phyloP scores from a whole-genome alignment of 2,888 invertebrate species.

The Plusia festucae region DNA sequence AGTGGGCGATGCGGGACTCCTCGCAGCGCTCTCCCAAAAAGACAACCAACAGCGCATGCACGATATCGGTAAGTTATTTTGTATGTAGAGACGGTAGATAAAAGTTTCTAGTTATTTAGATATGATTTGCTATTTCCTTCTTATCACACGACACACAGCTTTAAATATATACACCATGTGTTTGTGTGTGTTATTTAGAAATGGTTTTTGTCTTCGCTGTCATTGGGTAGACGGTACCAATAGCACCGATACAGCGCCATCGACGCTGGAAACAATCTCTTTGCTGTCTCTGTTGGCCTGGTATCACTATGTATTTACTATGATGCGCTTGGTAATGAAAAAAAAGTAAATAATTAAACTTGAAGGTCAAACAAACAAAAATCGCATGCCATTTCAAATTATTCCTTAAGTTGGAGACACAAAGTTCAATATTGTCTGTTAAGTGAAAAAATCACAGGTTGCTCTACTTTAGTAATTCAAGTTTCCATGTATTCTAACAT shows the following conservation, averaged over 20 bases:
- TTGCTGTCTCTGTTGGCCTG: conserved; percentile 76
- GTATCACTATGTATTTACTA: conserved; percentile 86
- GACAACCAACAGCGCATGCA: conserved; percentile 89
- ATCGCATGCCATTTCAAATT: conserved; percentile 27
- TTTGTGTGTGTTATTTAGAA: conserved; percentile 35
- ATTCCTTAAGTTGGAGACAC: conserved; percentile 29
- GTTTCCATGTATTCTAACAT: conserved; percentile 46
- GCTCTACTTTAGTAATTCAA: conserved; percentile 59
- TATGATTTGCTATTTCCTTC: conserved; percentile 30
- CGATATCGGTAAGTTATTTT: conserved; percentile 86
- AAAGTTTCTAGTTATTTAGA: conserved; percentile 29
- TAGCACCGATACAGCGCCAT: conserved; percentile 63
- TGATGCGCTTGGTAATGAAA: conserved; percentile 83
- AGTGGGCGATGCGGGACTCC: conserved; percentile 90
- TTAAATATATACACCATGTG: conserved; percentile 25
- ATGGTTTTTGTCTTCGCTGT: conserved; percentile 58
- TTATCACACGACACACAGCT: conserved; percentile 28
- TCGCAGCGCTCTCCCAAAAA: conserved; percentile 89
- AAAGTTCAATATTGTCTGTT: conserved; percentile 48
- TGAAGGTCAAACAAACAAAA: conserved; percentile 59
- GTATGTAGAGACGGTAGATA: conserved; percentile 26
- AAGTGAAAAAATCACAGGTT: conserved; percentile 63
- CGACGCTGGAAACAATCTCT: conserved; percentile 68
- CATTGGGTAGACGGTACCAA: conserved; percentile 67
- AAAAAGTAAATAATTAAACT: conserved; percentile 73